Base-by-base conservation (phyloP, 1,140 invertebrate species). In the Camponotus pennsylvanicus region DNA sequence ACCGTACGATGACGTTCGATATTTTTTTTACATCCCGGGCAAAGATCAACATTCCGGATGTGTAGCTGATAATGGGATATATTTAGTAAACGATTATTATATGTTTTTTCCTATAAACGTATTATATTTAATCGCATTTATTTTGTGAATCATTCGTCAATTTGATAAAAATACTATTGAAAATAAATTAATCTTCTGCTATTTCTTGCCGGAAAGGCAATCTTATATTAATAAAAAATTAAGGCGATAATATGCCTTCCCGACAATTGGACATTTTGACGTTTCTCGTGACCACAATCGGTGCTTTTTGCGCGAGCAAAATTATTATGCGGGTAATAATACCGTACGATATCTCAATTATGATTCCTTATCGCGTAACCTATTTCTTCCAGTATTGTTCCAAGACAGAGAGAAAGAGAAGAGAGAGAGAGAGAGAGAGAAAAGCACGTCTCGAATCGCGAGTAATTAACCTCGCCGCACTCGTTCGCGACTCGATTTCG, bases 401-500 rank as follows among this genome's bases (percentile, higher is more conserved):
- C 34, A 2, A 42, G 18, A 63, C 1, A 9, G 69, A 42, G 55
- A 40, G 52, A 32, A 32, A n/a, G 45, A 42, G 21, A 21, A 21
- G 37, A 27, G 27, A 59, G 49, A 70, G 64, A 40, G 67, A 21
- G 7, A 42, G 42, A 49, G 49, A 52, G 49, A 18, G 49, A 52
- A 52, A 52, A 52, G 5, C 15, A 83, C 40, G 32, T 45, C n/a
- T 83, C 55, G 79, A 83, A 83, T 83, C 79, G 79, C 69, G 67
- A 75, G 55, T 83, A 83, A 83, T 83, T 83, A 83, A 83, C 67
- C 42, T 83, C 6, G 40, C 79, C 40, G 79, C 79, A 70, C 52
- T 83, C 79, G 55, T 75, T 83, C 79, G 79, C 79, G 79, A 78
- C 73, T 78, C 80, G 80, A 84, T 76, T 84, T 84, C 82, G 73